Evolutionary conservation across 2,888 invertebrate genomes (phyloP), one percentile per base, ranked within the genome.

Genomic region (Melolontha melolontha): DNA sequence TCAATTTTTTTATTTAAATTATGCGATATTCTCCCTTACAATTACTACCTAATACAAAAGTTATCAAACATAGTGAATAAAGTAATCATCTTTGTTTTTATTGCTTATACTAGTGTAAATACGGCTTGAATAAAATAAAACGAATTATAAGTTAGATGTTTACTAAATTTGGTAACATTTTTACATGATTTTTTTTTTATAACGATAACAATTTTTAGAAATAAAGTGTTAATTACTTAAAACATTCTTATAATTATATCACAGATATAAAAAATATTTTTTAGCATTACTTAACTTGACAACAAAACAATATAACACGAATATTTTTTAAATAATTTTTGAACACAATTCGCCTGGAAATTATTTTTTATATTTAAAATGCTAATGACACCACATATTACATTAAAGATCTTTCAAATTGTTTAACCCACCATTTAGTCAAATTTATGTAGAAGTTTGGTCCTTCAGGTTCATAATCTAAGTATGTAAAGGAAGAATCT

Each of bases 371-470:
- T 22, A 4, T 22, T 1, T 22, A 22, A 22, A n/a, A n/a, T n/a
- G n/a, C 4, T 22, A 22, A 22, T 22, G 4, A 22, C 22, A 22
- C 2, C 4, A 22, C 41, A 7, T 41, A 8, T 29, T 52, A 64
- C 12, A 27, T 41, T 17, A 41, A 10, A 17, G 59, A 59, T 62
- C 72, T 72, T 42, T 64, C 74, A 75, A 87, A 87, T 72, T 87
- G 86, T 34, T 85, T 84, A 41, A 88, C 84, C 87, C 87, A 89
- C 80, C 86, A 86, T 71, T 86, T 85, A 1, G 90, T 90, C 22
- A 91, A 80, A 76, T 88, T 86, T 59, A 91, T 80, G 80, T 91
- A 91, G 78, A 87, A 90, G 71, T 86, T 83, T 14, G 88, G 84
- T 0, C 86, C 84, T 59, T 88, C 86, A 0, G 89, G 89, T 76